Base-by-base conservation (phyloP, 1,140 invertebrate species). In the Achroia grisella region DNA sequence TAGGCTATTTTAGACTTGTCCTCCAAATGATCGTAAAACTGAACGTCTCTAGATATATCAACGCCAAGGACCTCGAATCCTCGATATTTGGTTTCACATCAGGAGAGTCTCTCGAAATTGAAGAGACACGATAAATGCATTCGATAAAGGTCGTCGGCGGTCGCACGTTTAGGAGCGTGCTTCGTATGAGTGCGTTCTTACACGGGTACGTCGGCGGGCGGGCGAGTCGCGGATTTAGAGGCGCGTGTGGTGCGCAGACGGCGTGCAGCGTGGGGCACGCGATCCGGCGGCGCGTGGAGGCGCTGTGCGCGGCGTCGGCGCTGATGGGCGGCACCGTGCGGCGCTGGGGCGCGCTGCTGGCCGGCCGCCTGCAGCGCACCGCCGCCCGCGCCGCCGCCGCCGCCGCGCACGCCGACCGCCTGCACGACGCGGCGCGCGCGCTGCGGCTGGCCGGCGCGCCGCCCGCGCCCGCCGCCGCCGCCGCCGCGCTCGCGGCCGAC, bases 231-330 rank as follows among this genome's bases (percentile, higher is more conserved):
- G n/a, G n/a, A n/a, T n/a, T n/a, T n/a, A n/a, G 6, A 23, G 17
- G 17, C 2, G 17, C 17, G 17, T 23, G 17, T 23, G 6, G n/a
- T 17, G 23, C 9, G 11, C 64, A 86, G 84, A 78, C 79, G 56
- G 93, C 93, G 31, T 96, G 95, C 70, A 95, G 94, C 51, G 93
- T 96, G 14, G 94, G 93, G 0, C 93, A 97, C 84, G 92, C 92
- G 33, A 93, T 94, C 55, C 93, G 93, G 69, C 86, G 95, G 47
- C 89, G 92, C 51, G 90, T 97, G 15, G 94, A 96, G 53, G 69
- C 69, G 50, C 53, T 75, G 47, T 81, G 80, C 49, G 59, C 50
- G 8, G 71, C 71, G 8, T 77, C 81, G 1, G 51, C 54, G 56
- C 68, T 84, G 63, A 76, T 71, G 51, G 74, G 63, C 29, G 61